Percentiles rank a stretch among this genome's conserved stretches.
These are phyloP conservation scores for Polypterus bichir DNA, from an alignment of 2,113 vertebrate species.

Conservation along the genomic window DNA sequence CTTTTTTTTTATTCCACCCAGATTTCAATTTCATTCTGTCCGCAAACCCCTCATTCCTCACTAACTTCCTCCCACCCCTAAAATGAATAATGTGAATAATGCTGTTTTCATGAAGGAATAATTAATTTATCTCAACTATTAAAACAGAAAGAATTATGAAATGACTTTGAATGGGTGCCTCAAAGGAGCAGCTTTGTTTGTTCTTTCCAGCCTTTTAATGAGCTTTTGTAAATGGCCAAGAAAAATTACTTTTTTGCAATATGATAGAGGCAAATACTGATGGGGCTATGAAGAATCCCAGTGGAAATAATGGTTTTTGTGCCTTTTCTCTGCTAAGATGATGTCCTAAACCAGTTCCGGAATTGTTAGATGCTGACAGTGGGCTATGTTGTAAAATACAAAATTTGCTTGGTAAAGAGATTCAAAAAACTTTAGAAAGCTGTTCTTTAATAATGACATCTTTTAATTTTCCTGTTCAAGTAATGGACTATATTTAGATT, in stretches of 20 bases:
- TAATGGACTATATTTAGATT: too few species aligned
- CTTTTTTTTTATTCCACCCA: constrained; percentile 58
- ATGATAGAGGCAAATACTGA: constrained; percentile 78
- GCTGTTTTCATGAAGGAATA: constrained; percentile 90
- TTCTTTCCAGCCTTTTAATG: constrained; percentile 84
- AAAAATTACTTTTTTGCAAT: constrained; percentile 87
- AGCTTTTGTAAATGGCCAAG: constrained; percentile 92
- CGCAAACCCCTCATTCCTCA: constrained; percentile 45
- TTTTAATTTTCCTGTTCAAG: too few species aligned
- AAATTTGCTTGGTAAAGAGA: too few species aligned
- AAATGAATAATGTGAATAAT: constrained; percentile 79
- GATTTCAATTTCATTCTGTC: constrained; percentile 76
- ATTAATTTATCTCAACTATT: constrained; percentile 99
- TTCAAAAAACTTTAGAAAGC: too few species aligned
- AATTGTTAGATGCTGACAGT: constrained; percentile 25
- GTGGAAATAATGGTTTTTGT: constrained; percentile 30
- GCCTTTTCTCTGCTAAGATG: constrained; percentile 26
- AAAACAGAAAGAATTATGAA: constrained; percentile 86
- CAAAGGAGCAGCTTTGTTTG: constrained; percentile 93
- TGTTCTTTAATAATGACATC: too few species aligned
- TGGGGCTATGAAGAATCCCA: constrained; percentile 55
- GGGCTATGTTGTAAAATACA: too few species aligned
- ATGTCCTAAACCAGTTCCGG: constrained; percentile 31
- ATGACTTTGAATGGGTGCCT: constrained; percentile 88
- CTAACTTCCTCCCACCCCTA: constrained; percentile 50